Base-by-base conservation (phyloP, 2,797 vertebrate species). In the Liasis olivaceus region DNA sequence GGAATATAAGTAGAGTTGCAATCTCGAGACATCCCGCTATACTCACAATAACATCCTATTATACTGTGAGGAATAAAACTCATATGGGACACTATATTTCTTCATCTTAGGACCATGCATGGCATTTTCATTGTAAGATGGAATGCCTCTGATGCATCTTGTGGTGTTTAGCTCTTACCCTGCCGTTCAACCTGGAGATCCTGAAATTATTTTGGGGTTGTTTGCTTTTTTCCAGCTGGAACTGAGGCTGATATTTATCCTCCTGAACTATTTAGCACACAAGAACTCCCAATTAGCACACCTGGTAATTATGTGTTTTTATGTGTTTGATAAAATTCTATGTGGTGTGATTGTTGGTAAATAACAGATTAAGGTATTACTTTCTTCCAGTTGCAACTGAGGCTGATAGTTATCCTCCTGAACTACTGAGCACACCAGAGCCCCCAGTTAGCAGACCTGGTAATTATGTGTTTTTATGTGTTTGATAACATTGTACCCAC, bases 361-460 rank as follows among this genome's bases (percentile, higher is more conserved):
- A 36, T 77, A 36, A 42, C 17, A 6, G 31, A 77, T 2, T 20
- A 5, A 31, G 8, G 7, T 1, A 7, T 8, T 77, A 0, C 7
- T 36, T 36, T 77, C 24, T 77, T 84, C 31, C 63, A 91, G 69
- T 89, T 94, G 17, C 60, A 88, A 47, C 89, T 90, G 87, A 94
- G 20, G 77, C n/a, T 81, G 12, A 84, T 88, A 90, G 47, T 28
- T 88, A 87, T 28, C 86, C 22, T 66, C 72, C 85, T 91, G 22
- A 84, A 64, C 7, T 6, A 42, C 5, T 77, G 31, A 77, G 77
- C 8, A 17, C 28, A 15, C 31, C 86, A 92, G 89, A 93, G 90
- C 47, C 54, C 62, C 31, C 63, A 86, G 58, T 54, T 72, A 85
- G 86, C 77, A 95, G 4, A 90, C 26, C 56, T 90, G 90, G 36